Percentiles rank a stretch among this genome's conserved stretches.
phyloP scores from a whole-genome alignment of 1,140 invertebrate genomes.

The Harlomillsia oculata region DNA sequence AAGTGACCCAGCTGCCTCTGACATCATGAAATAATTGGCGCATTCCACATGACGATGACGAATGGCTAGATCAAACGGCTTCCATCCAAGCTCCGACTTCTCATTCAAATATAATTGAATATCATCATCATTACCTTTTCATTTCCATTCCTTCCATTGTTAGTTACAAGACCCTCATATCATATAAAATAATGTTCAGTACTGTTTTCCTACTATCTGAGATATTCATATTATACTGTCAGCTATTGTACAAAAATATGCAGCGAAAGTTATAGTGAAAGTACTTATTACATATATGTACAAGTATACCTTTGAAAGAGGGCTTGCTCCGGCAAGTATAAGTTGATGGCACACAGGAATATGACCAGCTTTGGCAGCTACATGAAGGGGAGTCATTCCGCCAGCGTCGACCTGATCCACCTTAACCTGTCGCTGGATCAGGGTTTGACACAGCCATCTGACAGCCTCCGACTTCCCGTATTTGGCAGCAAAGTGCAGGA shows the following conservation, averaged over 20 bases:
- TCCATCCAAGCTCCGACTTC: conserved; percentile 31
- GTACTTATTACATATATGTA: too few species aligned
- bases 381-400: conserved; percentile 20
- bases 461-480: conserved; percentile 37
- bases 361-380: conserved; percentile 21
- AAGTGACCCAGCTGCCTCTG: conserved; percentile 27
- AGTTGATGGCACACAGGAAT: conserved; percentile 26
- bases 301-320: too few species aligned
- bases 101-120: conserved; percentile 9
- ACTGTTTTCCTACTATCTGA: too few species aligned
- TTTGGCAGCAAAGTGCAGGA: conserved; percentile 42
- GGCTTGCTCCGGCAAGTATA: conserved; percentile 28
- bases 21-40: conserved; percentile 31
- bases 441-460: conserved; percentile 17
- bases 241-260: too few species aligned
- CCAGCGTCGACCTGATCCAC: conserved; percentile 15
- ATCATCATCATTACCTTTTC: background rate
- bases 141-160: background rate
- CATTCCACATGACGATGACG: conserved; percentile 28
- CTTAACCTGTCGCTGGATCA: conserved; percentile 5
- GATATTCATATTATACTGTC: too few species aligned
- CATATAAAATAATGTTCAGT: too few species aligned
- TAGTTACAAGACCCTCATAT: too few species aligned
- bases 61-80: conserved; percentile 28
- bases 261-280: too few species aligned